A percentile compares a stretch with the other conserved stretches of the same genome.
Evolutionary conservation across 2,113 vertebrate species (phyloP).

Genomic region (Callorhinus ursinus): DNA sequence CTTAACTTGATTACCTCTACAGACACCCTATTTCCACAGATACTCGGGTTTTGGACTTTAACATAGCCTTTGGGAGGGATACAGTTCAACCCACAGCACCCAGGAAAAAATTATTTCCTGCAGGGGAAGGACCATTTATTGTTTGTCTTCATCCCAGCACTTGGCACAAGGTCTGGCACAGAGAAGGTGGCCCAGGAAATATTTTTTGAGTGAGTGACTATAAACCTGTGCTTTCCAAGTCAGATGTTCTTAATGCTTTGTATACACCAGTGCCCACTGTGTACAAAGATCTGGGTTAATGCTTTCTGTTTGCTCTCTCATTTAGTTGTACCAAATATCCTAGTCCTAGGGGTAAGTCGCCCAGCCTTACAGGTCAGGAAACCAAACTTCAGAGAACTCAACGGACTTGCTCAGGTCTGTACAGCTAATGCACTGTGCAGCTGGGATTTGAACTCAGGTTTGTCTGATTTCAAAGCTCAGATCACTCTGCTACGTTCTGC

Average conservation of each 20-base stretch:
- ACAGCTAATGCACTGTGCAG: neutral
- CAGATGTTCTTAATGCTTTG: neutral
- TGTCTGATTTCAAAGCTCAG: neutral
- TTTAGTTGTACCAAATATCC: constrained; percentile 12
- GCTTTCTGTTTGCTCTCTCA: neutral
- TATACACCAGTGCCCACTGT: neutral
- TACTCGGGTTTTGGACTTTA: neutral
- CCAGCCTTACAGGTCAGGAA: neutral
- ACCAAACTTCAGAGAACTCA: neutral
- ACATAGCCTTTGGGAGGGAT: neutral
- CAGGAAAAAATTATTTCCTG: neutral
- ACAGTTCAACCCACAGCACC: neutral
- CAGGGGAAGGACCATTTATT: neutral
- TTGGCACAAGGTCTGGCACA: neutral
- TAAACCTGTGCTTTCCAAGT: constrained; percentile 35
- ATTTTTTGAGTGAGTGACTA: neutral
- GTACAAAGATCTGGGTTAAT: neutral
- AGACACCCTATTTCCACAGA: constrained; percentile 1
- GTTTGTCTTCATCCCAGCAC: neutral
- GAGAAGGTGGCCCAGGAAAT: neutral
- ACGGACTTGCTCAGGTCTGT: neutral
- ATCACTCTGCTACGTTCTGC: neutral
- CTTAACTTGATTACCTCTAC: neutral
- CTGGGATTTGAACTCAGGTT: neutral
- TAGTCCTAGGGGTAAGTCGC: neutral